Evolutionary conservation across 2,888 invertebrate species (phyloP).

Genomic region (Apodemia hepburni): DNA sequence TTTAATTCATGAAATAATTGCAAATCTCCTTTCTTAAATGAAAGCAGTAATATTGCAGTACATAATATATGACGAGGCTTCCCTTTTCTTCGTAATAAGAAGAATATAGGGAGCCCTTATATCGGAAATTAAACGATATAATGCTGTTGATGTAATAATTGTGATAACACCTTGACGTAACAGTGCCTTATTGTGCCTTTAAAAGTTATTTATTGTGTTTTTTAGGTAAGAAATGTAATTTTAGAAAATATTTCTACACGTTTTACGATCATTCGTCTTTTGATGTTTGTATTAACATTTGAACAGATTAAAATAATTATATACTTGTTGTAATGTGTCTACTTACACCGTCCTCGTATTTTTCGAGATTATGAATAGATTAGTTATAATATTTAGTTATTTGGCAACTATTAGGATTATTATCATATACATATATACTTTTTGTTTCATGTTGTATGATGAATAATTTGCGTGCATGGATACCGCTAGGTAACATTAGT

Average conservation of each 20-base stretch:
- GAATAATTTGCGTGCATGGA: constrained; percentile 49
- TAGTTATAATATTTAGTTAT: constrained; percentile 62
- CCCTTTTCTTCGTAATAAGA: constrained; percentile 54
- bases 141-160: constrained; percentile 39
- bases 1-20: constrained; percentile 39
- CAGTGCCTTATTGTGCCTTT: constrained; percentile 78
- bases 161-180: constrained; percentile 76
- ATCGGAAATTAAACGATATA: constrained; percentile 40
- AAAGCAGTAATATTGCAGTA: constrained; percentile 60
- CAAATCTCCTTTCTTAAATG: constrained; percentile 63
- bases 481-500: constrained; percentile 46
- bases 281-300: constrained; percentile 52
- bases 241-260: constrained; percentile 62
- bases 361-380: constrained; percentile 74
- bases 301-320: constrained; percentile 60
- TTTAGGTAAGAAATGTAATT: constrained; percentile 59
- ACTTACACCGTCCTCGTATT: constrained; percentile 78
- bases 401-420: constrained; percentile 57
- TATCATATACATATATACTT: constrained; percentile 37
- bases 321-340: constrained; percentile 62
- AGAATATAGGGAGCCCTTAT: constrained; percentile 67
- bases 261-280: constrained; percentile 53
- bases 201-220: constrained; percentile 71
- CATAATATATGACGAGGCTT: constrained; percentile 49
- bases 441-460: constrained; percentile 44